Base-by-base conservation (phyloP, 2,797 vertebrate genomes). In the Petrocephalus schoutedeni region DNA sequence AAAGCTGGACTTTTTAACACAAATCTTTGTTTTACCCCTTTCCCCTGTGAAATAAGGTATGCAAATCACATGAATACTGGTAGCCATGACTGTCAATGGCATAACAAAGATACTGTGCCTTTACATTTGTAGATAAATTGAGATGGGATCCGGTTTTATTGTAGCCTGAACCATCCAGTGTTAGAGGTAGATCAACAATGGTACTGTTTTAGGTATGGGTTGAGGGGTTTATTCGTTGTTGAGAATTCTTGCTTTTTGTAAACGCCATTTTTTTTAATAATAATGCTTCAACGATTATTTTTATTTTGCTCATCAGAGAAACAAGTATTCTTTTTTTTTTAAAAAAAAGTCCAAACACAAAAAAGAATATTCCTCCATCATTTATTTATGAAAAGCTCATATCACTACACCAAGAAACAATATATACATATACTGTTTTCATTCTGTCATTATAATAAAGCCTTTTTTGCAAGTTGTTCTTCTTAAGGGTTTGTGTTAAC, bases 371-470 rank as follows among this genome's bases (percentile, higher is more conserved):
- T 83, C 74, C 86, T 86, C 19, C 88, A 23, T 80, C 28, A 88
- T 90, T 88, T 91, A 92, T 92, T 92, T 92, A 92, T 91, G 89
- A 87, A 51, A 51, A 51, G 41, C 56, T 71, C 85, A 32, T 89
- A 58, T 91, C 87, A 89, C 89, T 91, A 90, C 88, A 53, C 85
- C 87, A 61, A 64, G 19, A 21, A 83, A 61, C 56, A 89, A 77
- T 82, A 58, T 80, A 77, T 82, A 49, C 64, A 86, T 88, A 58
- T 86, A 53, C 32, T 89, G 89, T 95, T 94, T 93, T 91, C 89
- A 91, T 90, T 85, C 58, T 93, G 90, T 93, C 93, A 92, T 93
- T 93, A 93, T 93, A 95, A 96, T 95, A 94, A 95, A 95, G 92
- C 85, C 90, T 92, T 88, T 90, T 86, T 87, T 87, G 87, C 86